Evolutionary conservation across 2,797 vertebrate species (phyloP).

Genomic region (Typhlichthys subterraneus): DNA sequence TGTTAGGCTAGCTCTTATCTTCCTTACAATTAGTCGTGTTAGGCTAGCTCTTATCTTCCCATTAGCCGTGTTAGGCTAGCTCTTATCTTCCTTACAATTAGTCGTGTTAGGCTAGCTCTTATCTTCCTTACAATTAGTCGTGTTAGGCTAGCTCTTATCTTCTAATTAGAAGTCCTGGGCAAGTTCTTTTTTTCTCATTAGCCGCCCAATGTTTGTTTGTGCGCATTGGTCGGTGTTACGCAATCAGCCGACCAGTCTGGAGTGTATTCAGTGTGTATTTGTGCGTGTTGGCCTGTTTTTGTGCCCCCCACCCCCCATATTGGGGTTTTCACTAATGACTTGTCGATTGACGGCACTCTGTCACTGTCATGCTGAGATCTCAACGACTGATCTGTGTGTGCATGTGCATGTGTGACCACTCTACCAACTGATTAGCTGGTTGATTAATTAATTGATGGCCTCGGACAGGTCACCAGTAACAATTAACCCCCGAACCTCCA

Average conservation of each 20-base stretch:
- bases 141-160: background rate
- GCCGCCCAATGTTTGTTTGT: background rate
- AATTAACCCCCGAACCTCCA: no score
- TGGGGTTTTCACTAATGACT: constrained; percentile 32
- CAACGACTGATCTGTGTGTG: constrained; percentile 35
- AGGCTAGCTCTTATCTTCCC: constrained; percentile 13
- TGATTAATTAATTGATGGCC: constrained; percentile 24
- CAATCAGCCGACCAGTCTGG: no score
- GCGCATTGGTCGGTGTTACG: background rate
- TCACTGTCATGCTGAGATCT: constrained; percentile 40
- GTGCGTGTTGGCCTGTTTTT: no score
- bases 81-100: constrained; percentile 28
- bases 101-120: background rate
- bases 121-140: background rate
- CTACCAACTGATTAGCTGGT: background rate
- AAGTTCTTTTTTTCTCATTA: background rate
- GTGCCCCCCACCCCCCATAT: background rate
- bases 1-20: background rate
- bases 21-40: constrained; percentile 1
- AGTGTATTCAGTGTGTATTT: no score
- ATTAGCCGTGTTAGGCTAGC: constrained; percentile 18
- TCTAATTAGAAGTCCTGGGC: background rate
- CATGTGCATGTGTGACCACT: background rate
- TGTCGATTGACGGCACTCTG: constrained; percentile 29
- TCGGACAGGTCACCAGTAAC: background rate